Percentiles rank a stretch among this genome's conserved stretches.
phyloP scores from a whole-genome alignment of 2,797 vertebrate genomes.

The Rhynchonycteris naso region DNA sequence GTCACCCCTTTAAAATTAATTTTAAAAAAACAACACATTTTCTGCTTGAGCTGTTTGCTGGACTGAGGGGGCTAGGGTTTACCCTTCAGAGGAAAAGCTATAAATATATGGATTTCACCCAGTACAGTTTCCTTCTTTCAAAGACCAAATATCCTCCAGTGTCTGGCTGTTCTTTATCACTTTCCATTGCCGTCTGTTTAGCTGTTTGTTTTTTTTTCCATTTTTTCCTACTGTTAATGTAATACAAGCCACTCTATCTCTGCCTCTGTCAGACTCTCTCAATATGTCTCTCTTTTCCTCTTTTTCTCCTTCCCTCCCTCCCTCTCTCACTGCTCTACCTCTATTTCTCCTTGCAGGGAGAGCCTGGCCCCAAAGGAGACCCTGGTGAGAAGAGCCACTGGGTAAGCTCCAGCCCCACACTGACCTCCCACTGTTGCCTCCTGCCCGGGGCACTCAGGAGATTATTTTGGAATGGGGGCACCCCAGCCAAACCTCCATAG shows the following conservation, averaged over 20 bases:
- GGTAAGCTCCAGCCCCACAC: conserved; percentile 88
- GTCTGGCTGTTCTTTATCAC: not conserved
- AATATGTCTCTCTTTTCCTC: not conserved
- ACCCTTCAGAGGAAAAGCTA: not conserved
- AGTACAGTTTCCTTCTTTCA: not conserved
- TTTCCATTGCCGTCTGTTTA: not conserved
- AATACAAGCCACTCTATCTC: not conserved
- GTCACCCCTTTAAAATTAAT: too few species aligned
- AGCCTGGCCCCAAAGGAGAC: conserved; percentile 92
- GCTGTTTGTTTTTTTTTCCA: not conserved
- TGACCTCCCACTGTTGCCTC: not conserved
- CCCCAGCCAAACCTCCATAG: not conserved
- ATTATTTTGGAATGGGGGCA: not conserved
- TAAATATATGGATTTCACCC: not conserved
- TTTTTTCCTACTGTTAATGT: not conserved
- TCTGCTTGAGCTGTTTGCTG: not conserved
- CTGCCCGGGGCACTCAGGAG: not conserved
- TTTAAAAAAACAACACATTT: not conserved
- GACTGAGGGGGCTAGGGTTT: not conserved
- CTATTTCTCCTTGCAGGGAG: conserved; percentile 88
- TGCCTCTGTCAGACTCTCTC: not conserved
- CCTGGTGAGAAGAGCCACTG: conserved; percentile 94
- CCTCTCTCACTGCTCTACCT: conserved; percentile 17
- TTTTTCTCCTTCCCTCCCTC: not conserved
- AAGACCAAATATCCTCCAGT: not conserved